These are phyloP conservation scores for Psittacula cyanocephala DNA, from an alignment of 2,113 vertebrate species.

Conservation along the genomic window DNA sequence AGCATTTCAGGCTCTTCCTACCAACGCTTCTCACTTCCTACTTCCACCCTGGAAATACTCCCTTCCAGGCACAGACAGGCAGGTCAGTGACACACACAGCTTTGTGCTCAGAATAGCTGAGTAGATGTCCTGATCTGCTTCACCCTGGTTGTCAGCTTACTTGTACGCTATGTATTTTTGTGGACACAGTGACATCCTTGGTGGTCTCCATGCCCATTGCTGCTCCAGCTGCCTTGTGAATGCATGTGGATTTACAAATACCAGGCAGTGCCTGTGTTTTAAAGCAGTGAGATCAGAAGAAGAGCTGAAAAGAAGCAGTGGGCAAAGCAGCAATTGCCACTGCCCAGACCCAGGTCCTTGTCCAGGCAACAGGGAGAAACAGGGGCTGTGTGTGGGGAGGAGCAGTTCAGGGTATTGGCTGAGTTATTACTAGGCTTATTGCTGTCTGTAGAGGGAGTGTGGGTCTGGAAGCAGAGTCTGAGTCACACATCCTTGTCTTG, in stretches of 20 bases:
- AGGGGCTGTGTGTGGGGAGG: neutral
- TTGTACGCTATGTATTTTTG: neutral
- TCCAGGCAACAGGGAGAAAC: neutral
- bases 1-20: neutral
- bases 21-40: neutral
- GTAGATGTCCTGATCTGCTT: neutral
- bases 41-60: neutral
- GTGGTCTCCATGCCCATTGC: neutral
- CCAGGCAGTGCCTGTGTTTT: neutral
- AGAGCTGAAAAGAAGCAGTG: neutral
- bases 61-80: neutral
- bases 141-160: neutral
- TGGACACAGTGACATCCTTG: neutral
- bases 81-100: neutral
- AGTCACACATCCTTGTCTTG: neutral
- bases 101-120: neutral
- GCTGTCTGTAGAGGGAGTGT: neutral
- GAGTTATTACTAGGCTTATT: neutral
- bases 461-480: neutral
- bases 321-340: neutral
- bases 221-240: neutral
- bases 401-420: neutral
- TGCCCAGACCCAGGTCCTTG: neutral
- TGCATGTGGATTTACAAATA: neutral
- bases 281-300: neutral